These are phyloP conservation scores for Drosophila watanabei DNA, from an alignment of 1,140 invertebrate genomes.

Conservation along the genomic window DNA sequence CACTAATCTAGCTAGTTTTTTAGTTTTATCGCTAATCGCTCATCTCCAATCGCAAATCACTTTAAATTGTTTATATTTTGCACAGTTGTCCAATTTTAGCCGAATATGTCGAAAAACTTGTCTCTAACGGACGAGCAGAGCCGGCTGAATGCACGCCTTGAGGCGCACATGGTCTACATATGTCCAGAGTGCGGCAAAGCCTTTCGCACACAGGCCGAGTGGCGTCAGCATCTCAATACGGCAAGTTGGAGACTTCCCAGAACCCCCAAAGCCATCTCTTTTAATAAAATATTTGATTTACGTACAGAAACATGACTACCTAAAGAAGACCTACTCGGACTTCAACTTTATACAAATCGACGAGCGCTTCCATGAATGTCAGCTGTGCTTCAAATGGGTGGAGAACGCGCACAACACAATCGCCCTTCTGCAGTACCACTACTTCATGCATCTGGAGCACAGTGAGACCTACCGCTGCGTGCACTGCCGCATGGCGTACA, in stretches of 20 bases:
- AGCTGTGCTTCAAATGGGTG: conserved; percentile 76
- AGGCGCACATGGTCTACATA: conserved; percentile 78
- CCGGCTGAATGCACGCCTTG: conserved; percentile 67
- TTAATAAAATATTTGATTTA: not conserved
- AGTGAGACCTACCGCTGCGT: conserved; percentile 72
- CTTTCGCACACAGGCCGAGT: conserved; percentile 72
- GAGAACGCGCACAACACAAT: conserved; percentile 78
- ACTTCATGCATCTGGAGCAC: conserved; percentile 76
- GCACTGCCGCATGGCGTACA: conserved; percentile 68
- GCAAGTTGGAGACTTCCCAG: conserved; percentile 11
- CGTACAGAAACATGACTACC: conserved; percentile 70
- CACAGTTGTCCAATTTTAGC: not conserved
- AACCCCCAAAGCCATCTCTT: not conserved
- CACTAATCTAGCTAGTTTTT: not conserved
- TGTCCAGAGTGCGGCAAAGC: conserved; percentile 79
- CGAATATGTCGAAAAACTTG: conserved; percentile 48
- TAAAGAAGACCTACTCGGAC: conserved; percentile 66
- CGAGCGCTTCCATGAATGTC: conserved; percentile 75
- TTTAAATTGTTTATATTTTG: conserved; percentile 11
- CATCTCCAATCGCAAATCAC: conserved; percentile 5
- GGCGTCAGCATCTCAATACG: conserved; percentile 76
- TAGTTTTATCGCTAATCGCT: not conserved
- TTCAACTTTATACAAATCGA: conserved; percentile 80
- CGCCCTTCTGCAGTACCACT: conserved; percentile 77
- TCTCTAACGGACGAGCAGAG: conserved; percentile 64